These are phyloP conservation scores for Bubalus kerabau DNA, from an alignment of 2,113 vertebrate species.

Conservation along the genomic window DNA sequence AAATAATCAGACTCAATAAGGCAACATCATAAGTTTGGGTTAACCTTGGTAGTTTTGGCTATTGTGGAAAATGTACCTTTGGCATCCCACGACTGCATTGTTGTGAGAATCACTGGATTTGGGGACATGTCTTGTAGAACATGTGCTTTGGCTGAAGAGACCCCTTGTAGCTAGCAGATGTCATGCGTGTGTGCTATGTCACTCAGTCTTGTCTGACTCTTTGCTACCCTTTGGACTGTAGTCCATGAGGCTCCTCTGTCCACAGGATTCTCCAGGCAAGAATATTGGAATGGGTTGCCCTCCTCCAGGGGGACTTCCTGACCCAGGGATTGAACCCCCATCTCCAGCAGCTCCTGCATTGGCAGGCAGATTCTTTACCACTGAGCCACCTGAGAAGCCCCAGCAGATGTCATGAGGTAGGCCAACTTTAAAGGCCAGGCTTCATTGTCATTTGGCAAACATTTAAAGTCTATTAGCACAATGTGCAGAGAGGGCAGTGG, in stretches of 20 bases:
- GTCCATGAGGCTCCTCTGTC: background rate
- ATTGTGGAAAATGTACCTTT: background rate
- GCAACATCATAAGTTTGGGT: background rate
- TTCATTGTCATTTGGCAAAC: conserved; percentile 21
- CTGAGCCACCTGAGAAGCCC: background rate
- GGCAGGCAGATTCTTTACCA: background rate
- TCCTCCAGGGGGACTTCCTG: background rate
- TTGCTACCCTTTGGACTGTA: background rate
- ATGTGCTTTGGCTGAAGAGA: background rate
- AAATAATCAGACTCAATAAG: background rate
- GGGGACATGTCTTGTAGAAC: conserved; percentile 6
- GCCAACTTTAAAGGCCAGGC: background rate
- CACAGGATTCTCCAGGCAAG: background rate
- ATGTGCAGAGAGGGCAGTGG: no score
- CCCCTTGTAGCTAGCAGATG: background rate
- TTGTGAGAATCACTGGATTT: background rate
- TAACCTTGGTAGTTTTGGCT: background rate
- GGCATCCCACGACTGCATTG: background rate
- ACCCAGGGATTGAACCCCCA: background rate
- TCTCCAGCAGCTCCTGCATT: background rate
- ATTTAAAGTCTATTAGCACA: background rate
- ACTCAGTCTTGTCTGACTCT: background rate
- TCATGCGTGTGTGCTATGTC: background rate
- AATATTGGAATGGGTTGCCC: background rate
- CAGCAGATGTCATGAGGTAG: background rate